Evolutionary conservation across 2,113 vertebrate genomes (phyloP).

Genomic region (Haplochromis burtoni): DNA sequence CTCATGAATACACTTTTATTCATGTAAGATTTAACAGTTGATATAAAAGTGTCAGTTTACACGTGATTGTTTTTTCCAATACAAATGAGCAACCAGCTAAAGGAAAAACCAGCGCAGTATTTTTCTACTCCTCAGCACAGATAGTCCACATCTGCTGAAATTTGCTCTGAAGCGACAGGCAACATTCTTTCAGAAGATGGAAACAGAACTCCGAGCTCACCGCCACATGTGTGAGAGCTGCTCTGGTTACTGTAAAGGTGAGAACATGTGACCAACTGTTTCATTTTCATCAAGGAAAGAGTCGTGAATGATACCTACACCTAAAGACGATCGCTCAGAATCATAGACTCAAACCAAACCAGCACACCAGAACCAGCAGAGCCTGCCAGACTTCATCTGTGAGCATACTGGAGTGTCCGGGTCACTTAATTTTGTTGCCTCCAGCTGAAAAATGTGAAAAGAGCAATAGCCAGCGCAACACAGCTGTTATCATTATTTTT

Average conservation of each 20-base stretch:
- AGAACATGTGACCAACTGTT: background rate
- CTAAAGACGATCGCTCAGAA: background rate
- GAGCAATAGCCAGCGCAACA: background rate
- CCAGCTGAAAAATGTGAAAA: background rate
- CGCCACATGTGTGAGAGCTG: background rate
- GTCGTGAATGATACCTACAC: background rate
- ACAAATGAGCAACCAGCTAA: background rate
- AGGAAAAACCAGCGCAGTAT: background rate
- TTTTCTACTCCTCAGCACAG: background rate
- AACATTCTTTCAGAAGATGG: background rate
- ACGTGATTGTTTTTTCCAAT: background rate
- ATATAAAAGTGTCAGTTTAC: background rate
- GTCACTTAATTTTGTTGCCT: background rate
- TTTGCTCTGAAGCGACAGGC: background rate
- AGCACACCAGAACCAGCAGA: background rate
- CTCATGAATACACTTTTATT: background rate
- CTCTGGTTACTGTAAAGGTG: background rate
- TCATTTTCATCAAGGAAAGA: background rate
- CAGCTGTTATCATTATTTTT: background rate
- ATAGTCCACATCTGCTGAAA: background rate
- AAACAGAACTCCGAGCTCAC: background rate
- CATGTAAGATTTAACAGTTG: background rate
- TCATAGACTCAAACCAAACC: background rate
- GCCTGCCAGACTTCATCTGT: background rate
- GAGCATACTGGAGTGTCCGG: background rate